Evolutionary conservation across 2,888 invertebrate species (phyloP).

Genomic region (Fragum fragum): DNA sequence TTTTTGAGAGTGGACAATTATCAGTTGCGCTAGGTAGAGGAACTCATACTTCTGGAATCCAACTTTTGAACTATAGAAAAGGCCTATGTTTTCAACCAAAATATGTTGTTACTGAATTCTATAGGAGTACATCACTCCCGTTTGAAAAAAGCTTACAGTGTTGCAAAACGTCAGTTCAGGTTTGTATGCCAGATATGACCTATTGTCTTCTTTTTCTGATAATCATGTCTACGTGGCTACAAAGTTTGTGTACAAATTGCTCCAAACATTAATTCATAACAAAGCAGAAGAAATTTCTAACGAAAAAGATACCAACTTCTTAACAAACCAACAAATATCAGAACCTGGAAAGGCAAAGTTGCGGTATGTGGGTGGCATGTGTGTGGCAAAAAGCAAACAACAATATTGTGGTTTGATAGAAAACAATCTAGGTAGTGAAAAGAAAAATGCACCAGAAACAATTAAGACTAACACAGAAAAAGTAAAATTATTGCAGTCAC

Average conservation of each 20-base stretch:
- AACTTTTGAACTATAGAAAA: constrained; percentile 35
- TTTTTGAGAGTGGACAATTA: constrained; percentile 41
- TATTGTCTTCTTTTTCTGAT: constrained; percentile 19
- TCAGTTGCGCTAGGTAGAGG: constrained; percentile 47
- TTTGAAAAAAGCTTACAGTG: constrained; percentile 22
- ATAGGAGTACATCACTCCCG: neutral
- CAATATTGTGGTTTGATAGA: constrained; percentile 26
- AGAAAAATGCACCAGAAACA: constrained; percentile 20
- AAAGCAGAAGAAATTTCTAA: constrained; percentile 2
- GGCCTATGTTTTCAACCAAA: constrained; percentile 38
- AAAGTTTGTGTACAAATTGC: constrained; percentile 16
- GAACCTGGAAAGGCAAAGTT: constrained; percentile 45
- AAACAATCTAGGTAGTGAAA: constrained; percentile 19
- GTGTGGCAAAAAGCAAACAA: constrained; percentile 39
- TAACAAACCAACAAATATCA: constrained; percentile 19
- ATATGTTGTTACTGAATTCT: constrained; percentile 34
- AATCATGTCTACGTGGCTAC: constrained; percentile 17
- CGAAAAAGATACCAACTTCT: neutral
- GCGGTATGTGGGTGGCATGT: constrained; percentile 53
- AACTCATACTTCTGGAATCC: constrained; percentile 16
- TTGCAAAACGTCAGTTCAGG: neutral
- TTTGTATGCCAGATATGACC: constrained; percentile 9
- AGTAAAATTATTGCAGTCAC: neutral
- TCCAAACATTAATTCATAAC: neutral
- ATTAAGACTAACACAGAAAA: constrained; percentile 12